Base-by-base conservation (phyloP, 1,140 invertebrate species). In the Drosophila tani region DNA sequence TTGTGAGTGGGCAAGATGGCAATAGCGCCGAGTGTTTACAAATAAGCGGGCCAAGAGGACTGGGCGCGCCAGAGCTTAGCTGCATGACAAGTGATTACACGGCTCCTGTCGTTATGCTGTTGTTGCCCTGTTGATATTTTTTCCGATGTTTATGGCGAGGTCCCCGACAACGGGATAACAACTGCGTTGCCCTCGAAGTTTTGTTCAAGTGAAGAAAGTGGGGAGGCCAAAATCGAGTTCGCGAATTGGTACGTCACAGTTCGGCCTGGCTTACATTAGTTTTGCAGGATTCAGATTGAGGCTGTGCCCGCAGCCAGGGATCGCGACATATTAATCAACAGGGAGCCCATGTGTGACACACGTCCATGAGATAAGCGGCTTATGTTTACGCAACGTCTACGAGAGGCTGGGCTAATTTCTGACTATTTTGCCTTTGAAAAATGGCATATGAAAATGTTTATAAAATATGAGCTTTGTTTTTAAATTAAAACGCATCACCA, bases 1-100 rank as follows among this genome's bases (percentile, higher is more conserved):
- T 41, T 51, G 59, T 45, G 40, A 63, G 19, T 65, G 32, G 41
- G 63, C 67, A 46, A 50, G 60, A 65, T 58, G 67, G 79, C 69
- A 71, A 68, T 65, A 76, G 53, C 75, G 76, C 58, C 40, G 70
- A 86, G 67, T 86, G 83, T 87, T 82, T 86, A 87, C 83, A 87
- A 87, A 82, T 82, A 87, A 87, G 55, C 67, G 73, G 81, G 56
- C 65, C 47, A 50, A 35, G 51, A 41, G 27, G 19, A 17, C n/a
- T 11, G 41, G 21, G 53, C 17, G 35, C 5, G 66, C 40, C 79
- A 73, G 75, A 73, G 82, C 82, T 86, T 81, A 82, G 75, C 79
- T 66, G 53, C 55, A 68, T 82, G 83, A 86, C 83, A 87, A 86
- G 83, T 80, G 83, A 86, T 86, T 82, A 86, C 83, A 86, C 71